Evolutionary conservation across 2,888 invertebrate species (phyloP).

Genomic region (Brachyopa scutellaris): DNA sequence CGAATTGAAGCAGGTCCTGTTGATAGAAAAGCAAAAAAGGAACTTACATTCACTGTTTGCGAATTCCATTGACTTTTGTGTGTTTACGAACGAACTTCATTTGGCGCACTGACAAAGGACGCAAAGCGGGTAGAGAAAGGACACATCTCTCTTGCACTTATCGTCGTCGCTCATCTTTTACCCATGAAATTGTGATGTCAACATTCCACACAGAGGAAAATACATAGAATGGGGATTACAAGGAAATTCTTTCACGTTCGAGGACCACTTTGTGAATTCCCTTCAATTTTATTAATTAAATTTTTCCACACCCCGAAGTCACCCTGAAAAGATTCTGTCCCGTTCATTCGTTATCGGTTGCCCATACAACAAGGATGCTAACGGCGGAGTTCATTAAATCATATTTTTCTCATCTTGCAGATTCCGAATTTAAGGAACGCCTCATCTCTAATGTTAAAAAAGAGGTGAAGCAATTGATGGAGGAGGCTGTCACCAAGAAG

Average conservation of each 20-base stretch:
- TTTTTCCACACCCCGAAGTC: slow-evolving; percentile 25
- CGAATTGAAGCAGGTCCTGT: background rate
- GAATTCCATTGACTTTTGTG: slow-evolving; percentile 23
- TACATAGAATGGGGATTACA: slow-evolving; percentile 34
- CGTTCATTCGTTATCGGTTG: slow-evolving; percentile 32
- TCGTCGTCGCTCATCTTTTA: slow-evolving; percentile 20
- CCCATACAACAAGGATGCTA: slow-evolving; percentile 32
- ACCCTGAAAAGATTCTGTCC: slow-evolving; percentile 26
- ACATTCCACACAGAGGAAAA: slow-evolving; percentile 22
- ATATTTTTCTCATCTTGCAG: slow-evolving; percentile 72
- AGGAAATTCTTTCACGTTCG: slow-evolving; percentile 57
- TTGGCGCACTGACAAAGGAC: too few relatives aligned
- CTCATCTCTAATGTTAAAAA: slow-evolving; percentile 92
- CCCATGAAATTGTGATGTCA: slow-evolving; percentile 43
- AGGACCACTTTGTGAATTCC: slow-evolving; percentile 47
- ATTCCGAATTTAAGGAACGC: slow-evolving; percentile 87
- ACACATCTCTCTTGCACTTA: too few relatives aligned
- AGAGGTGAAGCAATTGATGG: slow-evolving; percentile 98
- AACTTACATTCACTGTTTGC: slow-evolving; percentile 13
- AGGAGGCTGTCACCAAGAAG: slow-evolving; percentile 97
- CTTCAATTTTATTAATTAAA: slow-evolving; percentile 51
- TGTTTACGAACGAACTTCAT: slow-evolving; percentile 3
- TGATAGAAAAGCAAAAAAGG: slow-evolving; percentile 10
- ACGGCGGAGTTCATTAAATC: slow-evolving; percentile 57
- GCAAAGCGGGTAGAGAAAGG: too few relatives aligned